Evolutionary conservation across 2,113 vertebrate genomes (phyloP), one percentile per base, ranked within the genome.

Genomic region (Xerus inauris): DNA sequence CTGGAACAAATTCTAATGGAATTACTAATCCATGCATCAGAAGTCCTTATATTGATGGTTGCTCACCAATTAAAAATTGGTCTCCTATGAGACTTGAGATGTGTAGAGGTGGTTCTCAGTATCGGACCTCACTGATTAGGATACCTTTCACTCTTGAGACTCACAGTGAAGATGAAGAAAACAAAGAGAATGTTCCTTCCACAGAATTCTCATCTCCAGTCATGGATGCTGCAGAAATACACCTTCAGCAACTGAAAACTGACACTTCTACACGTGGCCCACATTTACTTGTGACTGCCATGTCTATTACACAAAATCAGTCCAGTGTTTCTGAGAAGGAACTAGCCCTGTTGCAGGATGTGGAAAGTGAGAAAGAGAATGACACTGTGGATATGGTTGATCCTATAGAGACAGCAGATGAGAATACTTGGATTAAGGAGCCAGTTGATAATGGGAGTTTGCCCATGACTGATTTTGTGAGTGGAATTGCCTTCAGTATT

Each of bases 1-100:
- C 98, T 65, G 94, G 96, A 72, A 98, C 98, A n/a, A 97, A 97
- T 47, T 69, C 95, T 30, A 98, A 98, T 10, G 97, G 97, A 49
- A 92, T 98, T 71, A 97, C 97, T 82, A 88, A 98, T 4, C 98
- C 98, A 35, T 97, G 67, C 87, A 98, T 98, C 24, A 98, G 98
- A 98, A 99, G 99, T 97, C 99, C 99, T 11, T 99, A 99, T 2
- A 99, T 99, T 54, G 99, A 99, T 93, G 99, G 99, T 40, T 99
- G 99, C 97, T 99, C 99, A 92, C 99, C 99, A 24, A 99, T 99
- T 95, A 99, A 98, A 84, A 99, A 98, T 80, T 99, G 98, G 87
- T 99, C 99, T 92, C 99, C 99, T 8, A 94, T 98, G 93, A 99
- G 98, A 72, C 89, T 98, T 11, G 97, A 98, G 94, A 95, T 98